phyloP scores from a whole-genome alignment of 2,888 invertebrate genomes.

The Pachydiplax longipennis region DNA sequence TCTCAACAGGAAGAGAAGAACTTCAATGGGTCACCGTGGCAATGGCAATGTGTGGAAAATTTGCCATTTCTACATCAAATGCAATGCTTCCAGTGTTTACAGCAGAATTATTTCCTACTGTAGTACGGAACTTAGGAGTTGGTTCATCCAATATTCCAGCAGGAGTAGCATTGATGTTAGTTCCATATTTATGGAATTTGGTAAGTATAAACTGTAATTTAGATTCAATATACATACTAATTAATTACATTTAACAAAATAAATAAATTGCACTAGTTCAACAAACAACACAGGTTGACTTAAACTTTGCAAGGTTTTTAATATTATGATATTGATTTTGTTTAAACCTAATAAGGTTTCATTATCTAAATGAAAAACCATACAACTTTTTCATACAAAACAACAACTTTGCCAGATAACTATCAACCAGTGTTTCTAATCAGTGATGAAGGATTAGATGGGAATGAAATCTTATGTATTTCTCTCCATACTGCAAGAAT shows the following conservation, averaged over 20 bases:
- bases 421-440: too few species aligned
- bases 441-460: too few species aligned
- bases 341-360: too few species aligned
- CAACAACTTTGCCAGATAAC: too few species aligned
- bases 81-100: conserved; percentile 81
- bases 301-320: too few species aligned
- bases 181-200: conserved; percentile 80
- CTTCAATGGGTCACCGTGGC: conserved; percentile 67
- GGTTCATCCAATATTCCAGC: conserved; percentile 80
- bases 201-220: conserved; percentile 61
- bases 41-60: conserved; percentile 82
- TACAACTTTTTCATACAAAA: too few species aligned
- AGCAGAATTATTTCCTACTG: conserved; percentile 75
- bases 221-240: background rate
- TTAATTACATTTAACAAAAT: background rate
- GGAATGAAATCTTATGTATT: too few species aligned
- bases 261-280: too few species aligned
- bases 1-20: background rate
- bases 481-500: too few species aligned
- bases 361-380: too few species aligned
- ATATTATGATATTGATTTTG: too few species aligned
- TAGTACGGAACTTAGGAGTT: conserved; percentile 74
- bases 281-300: too few species aligned
- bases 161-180: conserved; percentile 76
- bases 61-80: conserved; percentile 79